Conservation (phyloP, 2,113 vertebrate genomes). For the Nicator chloris region DNA sequence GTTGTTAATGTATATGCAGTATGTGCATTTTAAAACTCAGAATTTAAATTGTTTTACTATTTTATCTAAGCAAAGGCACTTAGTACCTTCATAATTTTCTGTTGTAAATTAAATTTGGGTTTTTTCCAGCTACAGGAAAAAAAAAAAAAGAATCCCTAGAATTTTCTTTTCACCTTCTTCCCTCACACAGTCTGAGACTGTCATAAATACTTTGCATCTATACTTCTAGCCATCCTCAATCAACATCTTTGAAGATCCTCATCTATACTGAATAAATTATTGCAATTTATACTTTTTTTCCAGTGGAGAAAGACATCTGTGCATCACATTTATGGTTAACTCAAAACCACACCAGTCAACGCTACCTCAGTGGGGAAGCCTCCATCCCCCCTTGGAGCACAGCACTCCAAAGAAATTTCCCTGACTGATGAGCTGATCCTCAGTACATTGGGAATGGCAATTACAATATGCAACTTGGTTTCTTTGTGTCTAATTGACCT, state of each 20-base stretch:
- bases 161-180: background rate
- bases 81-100: background rate
- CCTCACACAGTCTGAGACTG: background rate
- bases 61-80: constrained; percentile 8
- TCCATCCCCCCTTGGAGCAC: background rate
- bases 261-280: constrained; percentile 13
- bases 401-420: constrained; percentile 16
- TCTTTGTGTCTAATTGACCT: background rate
- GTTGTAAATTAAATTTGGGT: background rate
- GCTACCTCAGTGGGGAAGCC: background rate
- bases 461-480: background rate
- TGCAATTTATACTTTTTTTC: background rate
- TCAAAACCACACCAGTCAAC: constrained; percentile 30
- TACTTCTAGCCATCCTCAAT: background rate
- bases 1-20: background rate
- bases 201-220: background rate
- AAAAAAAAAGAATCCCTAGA: background rate
- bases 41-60: background rate
- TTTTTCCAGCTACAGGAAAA: background rate
- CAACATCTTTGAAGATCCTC: constrained; percentile 41
- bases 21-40: background rate
- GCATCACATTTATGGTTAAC: constrained; percentile 17
- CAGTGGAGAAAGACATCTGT: background rate
- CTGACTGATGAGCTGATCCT: background rate
- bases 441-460: background rate